Evolutionary conservation across 2,888 invertebrate species (phyloP).

Genomic region (Flabesymbios commensalis): DNA sequence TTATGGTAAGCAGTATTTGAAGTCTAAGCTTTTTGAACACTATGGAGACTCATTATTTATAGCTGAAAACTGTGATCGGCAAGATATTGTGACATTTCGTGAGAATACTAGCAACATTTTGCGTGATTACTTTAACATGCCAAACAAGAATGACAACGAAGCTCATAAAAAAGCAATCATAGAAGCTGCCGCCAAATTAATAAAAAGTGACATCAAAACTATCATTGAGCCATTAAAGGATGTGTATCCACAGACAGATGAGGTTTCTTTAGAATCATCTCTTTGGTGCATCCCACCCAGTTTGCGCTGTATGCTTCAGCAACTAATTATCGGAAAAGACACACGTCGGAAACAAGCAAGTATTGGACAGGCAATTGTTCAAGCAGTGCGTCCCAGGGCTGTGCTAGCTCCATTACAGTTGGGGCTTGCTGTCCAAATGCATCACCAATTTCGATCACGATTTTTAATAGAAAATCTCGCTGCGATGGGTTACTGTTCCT

Average conservation of each 20-base stretch:
- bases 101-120: neutral
- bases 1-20: neutral
- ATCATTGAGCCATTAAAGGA: neutral
- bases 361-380: constrained; percentile 1
- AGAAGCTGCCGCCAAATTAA: neutral
- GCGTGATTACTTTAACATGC: neutral
- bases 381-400: neutral
- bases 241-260: neutral
- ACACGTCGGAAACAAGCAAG: neutral
- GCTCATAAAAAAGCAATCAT: neutral
- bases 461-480: too few relatives aligned
- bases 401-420: neutral
- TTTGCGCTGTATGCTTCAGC: neutral
- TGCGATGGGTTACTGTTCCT: too few relatives aligned
- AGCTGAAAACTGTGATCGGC: neutral
- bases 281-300: neutral
- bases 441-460: too few relatives aligned
- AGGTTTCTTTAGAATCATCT: neutral
- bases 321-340: neutral
- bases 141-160: neutral
- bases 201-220: constrained; percentile 5
- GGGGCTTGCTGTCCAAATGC: constrained; percentile 1
- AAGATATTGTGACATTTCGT: neutral
- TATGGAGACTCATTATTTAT: neutral
- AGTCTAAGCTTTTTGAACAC: neutral